Percentiles rank a stretch among this genome's conserved stretches.
Conservation (phyloP, 2,888 invertebrate species). For the Philereme transversata region DNA sequence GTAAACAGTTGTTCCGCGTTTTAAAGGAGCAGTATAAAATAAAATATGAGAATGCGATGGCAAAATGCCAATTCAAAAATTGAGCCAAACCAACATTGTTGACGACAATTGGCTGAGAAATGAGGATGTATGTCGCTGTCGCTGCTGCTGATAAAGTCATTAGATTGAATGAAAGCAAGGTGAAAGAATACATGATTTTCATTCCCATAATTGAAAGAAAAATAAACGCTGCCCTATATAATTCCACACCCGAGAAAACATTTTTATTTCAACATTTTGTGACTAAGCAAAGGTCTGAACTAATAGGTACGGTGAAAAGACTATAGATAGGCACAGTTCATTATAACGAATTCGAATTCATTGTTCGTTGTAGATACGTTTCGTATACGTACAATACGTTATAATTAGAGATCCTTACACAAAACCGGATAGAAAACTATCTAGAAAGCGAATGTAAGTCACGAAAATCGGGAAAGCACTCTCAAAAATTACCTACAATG, state of each 20-base stretch:
- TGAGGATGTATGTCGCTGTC: slow-evolving; percentile 7
- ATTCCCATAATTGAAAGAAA: too few relatives aligned
- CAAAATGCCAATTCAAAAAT: slow-evolving; percentile 17
- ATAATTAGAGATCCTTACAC: slow-evolving; percentile 33
- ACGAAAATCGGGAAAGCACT: slow-evolving; percentile 41
- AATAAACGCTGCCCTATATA: too few relatives aligned
- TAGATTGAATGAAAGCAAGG: too few relatives aligned
- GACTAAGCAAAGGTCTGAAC: too few relatives aligned
- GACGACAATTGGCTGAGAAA: slow-evolving; percentile 15
- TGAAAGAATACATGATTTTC: too few relatives aligned
- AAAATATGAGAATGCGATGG: slow-evolving; percentile 10
- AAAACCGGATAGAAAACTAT: slow-evolving; percentile 31
- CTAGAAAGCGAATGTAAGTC: slow-evolving; percentile 30
- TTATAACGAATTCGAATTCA: too few relatives aligned
- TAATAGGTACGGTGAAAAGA: too few relatives aligned
- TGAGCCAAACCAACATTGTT: slow-evolving; percentile 7
- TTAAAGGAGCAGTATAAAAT: slow-evolving; percentile 1
- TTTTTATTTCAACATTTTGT: too few relatives aligned
- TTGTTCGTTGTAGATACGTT: too few relatives aligned
- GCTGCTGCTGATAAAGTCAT: neutral
- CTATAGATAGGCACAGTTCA: too few relatives aligned
- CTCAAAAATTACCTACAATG: slow-evolving; percentile 47
- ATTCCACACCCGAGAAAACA: neutral
- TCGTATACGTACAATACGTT: too few relatives aligned
- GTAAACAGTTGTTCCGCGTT: slow-evolving; percentile 14